Evolutionary conservation across 2,888 invertebrate species (phyloP), one percentile per base, ranked within the genome.

Genomic region (Parthenolecanium corni): DNA sequence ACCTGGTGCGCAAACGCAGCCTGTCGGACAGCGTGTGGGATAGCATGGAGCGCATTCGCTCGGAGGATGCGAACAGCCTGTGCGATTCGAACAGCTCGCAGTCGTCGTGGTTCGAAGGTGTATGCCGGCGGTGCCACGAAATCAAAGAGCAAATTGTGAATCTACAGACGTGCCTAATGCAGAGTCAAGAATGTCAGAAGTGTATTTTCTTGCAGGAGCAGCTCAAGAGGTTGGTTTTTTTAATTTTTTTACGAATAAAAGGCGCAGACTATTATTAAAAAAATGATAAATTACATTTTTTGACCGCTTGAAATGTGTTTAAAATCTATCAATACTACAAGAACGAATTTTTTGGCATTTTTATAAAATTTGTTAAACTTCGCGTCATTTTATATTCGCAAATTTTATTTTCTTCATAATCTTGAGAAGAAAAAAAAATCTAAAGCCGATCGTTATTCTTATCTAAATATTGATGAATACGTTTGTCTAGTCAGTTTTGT

Each of bases 51-150:
- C 36, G 62, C 40, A 31, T 61, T 49, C 16, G 53, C 42, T 11
- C 63, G 36, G 44, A 46, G 18, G 64, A 65, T 12, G 52, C 57
- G 31, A 54, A 3, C 63, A 58, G 36, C 38, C 40, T 9, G 62
- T 65, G 44, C 62, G 65, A 42, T 40, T 65, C 40, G 64, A 66
- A 6, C 51, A 49, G 16, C 66, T 68, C 38, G 51, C 46, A 25
- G 58, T 53, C 68, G 1, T 65, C 64, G 24, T 71, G 72, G 71
- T 65, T 69, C 75, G 81, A 73, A 73, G 75, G 65, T 77, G 78
- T 68, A 75, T 81, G 79, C 69, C 73, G 76, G 47, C 81, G 79
- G 68, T 83, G 82, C 69, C 74, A 76, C 49, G 77, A 78, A 49
- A 70, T 83, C 56, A 76, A 79, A 14, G 76, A 79, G 62, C 76